A percentile compares a stretch with the other conserved stretches of the same genome.
These are phyloP conservation scores for Oophaga pumilio DNA, from an alignment of 2,113 vertebrate species.

Conservation along the genomic window DNA sequence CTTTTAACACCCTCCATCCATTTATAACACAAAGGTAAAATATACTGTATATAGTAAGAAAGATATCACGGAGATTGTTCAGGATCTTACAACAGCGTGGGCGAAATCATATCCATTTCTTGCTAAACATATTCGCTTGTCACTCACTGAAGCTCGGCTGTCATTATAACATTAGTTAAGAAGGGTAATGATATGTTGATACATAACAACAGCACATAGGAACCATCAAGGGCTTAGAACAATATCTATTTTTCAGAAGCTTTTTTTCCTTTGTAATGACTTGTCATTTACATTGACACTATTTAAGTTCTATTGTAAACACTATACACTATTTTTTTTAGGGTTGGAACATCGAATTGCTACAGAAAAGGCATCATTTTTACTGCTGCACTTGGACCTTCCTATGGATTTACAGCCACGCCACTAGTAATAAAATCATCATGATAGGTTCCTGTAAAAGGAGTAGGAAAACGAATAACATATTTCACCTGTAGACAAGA, in stretches of 20 bases:
- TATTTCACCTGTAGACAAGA: too few species aligned
- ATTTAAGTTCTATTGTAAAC: constrained; percentile 48
- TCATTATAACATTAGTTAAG: constrained; percentile 48
- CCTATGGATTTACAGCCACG: too few species aligned
- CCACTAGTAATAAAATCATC: too few species aligned
- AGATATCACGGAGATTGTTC: constrained; percentile 28
- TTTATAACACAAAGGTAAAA: neutral
- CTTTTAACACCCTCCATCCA: constrained; percentile 1
- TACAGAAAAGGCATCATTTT: too few species aligned
- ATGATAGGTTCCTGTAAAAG: too few species aligned
- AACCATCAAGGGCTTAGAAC: constrained; percentile 46
- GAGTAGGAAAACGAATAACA: too few species aligned
- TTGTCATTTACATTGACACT: constrained; percentile 36
- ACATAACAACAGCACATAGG: constrained; percentile 40
- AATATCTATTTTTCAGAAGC: constrained; percentile 40
- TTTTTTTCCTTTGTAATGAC: constrained; percentile 3
- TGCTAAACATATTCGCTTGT: constrained; percentile 43
- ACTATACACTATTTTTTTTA: neutral
- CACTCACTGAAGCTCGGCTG: constrained; percentile 36
- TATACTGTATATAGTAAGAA: constrained; percentile 4
- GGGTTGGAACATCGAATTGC: too few species aligned
- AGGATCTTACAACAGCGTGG: constrained; percentile 33
- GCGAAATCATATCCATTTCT: constrained; percentile 31
- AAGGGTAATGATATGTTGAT: constrained; percentile 54
- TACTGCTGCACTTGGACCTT: too few species aligned